Evolutionary conservation across 1,140 invertebrate species (phyloP), one percentile per base, ranked within the genome.

Genomic region (Elymnias hypermnestra): DNA sequence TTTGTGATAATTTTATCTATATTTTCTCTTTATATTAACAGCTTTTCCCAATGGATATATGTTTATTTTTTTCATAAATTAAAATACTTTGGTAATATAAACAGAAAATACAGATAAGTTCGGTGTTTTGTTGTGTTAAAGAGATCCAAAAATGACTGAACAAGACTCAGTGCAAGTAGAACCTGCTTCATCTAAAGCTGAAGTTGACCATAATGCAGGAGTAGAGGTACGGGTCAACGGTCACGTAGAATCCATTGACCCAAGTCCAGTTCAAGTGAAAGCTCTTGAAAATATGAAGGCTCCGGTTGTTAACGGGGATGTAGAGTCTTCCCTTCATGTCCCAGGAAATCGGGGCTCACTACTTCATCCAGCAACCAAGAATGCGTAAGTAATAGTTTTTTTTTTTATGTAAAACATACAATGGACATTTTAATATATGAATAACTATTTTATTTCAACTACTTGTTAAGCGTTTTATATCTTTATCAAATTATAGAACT

Each of bases 141-240:
- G 8, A 23, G 23, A 22, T 5, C 7, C 19, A 37, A 65, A 52
- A 42, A 78, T 78, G 74, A 67, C 68, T 47, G 59, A 69, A 50
- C 46, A 54, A 46, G 56, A 67, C 25, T 60, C 67, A 56, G 70
- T 71, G 61, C 45, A 51, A 47, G 70, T 70, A 44, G 67, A 66
- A n/a, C 56, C 47, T 44, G 22, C 61, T 36, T 40, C 39, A 26
- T 33, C 28, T 6, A 40, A 21, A 8, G 33, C 33, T n/a, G 8
- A 21, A 22, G 36, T 55, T 18, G 4, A 26, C 31, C 2, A 15
- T 28, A 8, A 18, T 38, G 12, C 1, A 2, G 33, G 13, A 21
- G 33, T 36, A 6, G 33, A 19, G 8, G 6, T 36, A 2, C 33
- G n/a, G 19, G 17, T 36, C 5, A 36, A 36, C 19, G 56, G 49